These are phyloP conservation scores for Metallyticus violacea DNA, from an alignment of 2,888 invertebrate species.

Conservation along the genomic window DNA sequence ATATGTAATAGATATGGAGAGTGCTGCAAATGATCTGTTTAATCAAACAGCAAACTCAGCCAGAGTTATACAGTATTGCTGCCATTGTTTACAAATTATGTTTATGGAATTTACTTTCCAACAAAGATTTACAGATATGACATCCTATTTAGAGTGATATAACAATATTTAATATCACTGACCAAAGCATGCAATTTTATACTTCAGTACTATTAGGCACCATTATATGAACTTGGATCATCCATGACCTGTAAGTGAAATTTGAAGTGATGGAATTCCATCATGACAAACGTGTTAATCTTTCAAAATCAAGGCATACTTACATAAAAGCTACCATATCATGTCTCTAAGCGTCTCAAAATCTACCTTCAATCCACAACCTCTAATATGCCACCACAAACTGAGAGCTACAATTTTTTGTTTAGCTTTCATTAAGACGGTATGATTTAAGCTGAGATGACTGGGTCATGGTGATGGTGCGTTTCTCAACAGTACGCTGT, in stretches of 20 bases:
- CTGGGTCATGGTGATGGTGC: constrained; percentile 61
- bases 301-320: neutral
- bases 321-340: neutral
- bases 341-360: too few relatives aligned
- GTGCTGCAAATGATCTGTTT: too few relatives aligned
- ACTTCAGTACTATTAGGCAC: too few relatives aligned
- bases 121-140: neutral
- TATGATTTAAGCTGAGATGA: constrained; percentile 45
- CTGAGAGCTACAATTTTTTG: too few relatives aligned
- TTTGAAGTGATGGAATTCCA: neutral
- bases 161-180: too few relatives aligned
- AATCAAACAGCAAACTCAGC: too few relatives aligned
- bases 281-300: neutral
- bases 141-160: neutral
- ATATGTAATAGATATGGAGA: too few relatives aligned
- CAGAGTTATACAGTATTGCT: neutral
- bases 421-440: constrained; percentile 30
- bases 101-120: too few relatives aligned
- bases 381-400: neutral
- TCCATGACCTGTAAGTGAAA: neutral
- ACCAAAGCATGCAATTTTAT: neutral
- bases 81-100: too few relatives aligned
- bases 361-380: neutral
- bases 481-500: constrained; percentile 65
- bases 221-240: neutral